Evolutionary conservation across 2,888 invertebrate species (phyloP).

Genomic region (Rotaria socialis): DNA sequence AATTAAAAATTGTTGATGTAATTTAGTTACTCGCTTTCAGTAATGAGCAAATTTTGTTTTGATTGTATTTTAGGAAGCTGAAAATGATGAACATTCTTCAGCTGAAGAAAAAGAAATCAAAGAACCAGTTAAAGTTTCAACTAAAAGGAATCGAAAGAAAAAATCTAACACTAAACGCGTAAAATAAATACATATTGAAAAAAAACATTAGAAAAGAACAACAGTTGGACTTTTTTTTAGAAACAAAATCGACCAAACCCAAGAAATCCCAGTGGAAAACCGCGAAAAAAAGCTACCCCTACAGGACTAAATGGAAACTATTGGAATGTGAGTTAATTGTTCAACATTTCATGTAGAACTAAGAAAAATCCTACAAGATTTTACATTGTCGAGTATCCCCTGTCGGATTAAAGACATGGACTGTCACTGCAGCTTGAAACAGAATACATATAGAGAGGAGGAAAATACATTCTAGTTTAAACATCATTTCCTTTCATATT

Average conservation of each 20-base stretch:
- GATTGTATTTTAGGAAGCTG: not conserved
- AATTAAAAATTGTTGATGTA: conserved; percentile 14
- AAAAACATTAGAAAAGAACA: not conserved
- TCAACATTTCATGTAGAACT: no score
- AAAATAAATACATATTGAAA: not conserved
- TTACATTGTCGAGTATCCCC: no score
- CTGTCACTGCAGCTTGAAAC: no score
- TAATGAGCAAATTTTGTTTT: no score
- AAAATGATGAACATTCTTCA: not conserved
- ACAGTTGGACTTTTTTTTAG: not conserved
- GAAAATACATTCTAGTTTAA: no score
- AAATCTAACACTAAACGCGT: not conserved
- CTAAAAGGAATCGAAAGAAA: not conserved
- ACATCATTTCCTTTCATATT: no score
- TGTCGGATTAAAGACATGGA: no score
- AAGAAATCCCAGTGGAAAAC: not conserved
- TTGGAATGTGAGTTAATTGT: not conserved
- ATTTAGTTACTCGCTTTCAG: not conserved
- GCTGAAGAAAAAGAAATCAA: not conserved
- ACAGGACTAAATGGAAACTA: not conserved
- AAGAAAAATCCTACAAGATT: no score
- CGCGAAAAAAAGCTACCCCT: not conserved
- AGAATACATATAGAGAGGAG: no score
- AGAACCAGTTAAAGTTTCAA: not conserved
- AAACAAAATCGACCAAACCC: not conserved